Conservation (phyloP, 2,888 invertebrate genomes). For the Stenotaenia linearis region DNA sequence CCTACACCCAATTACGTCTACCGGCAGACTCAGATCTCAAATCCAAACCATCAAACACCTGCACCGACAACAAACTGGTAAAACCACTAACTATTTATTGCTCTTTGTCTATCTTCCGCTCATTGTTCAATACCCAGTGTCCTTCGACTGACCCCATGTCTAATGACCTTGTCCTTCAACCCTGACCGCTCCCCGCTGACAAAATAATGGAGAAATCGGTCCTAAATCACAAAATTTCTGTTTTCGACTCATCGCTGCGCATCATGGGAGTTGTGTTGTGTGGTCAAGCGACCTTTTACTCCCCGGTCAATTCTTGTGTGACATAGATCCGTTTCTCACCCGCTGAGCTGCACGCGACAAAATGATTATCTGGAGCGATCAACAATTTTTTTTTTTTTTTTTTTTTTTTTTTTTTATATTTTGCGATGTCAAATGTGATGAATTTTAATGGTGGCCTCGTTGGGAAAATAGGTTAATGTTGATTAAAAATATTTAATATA, state of each 20-base stretch:
- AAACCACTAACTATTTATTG: neutral
- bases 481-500: too few relatives aligned
- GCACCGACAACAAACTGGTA: neutral
- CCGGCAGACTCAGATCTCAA: neutral
- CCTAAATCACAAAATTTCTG: too few relatives aligned
- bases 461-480: too few relatives aligned
- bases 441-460: too few relatives aligned
- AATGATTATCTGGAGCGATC: neutral
- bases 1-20: neutral
- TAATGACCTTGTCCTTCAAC: neutral
- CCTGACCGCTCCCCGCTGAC: neutral
- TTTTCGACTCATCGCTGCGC: neutral
- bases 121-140: neutral
- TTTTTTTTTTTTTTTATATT: too few relatives aligned
- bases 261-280: neutral
- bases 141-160: neutral
- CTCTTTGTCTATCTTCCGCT: neutral
- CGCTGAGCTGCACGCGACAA: conserved; percentile 11
- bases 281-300: neutral
- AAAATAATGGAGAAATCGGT: neutral
- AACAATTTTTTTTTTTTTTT: too few relatives aligned
- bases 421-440: neutral
- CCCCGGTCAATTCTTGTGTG: neutral
- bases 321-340: neutral
- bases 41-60: neutral